Evolutionary conservation across 2,113 vertebrate species (phyloP).

Genomic region (Desmodus rotundus): DNA sequence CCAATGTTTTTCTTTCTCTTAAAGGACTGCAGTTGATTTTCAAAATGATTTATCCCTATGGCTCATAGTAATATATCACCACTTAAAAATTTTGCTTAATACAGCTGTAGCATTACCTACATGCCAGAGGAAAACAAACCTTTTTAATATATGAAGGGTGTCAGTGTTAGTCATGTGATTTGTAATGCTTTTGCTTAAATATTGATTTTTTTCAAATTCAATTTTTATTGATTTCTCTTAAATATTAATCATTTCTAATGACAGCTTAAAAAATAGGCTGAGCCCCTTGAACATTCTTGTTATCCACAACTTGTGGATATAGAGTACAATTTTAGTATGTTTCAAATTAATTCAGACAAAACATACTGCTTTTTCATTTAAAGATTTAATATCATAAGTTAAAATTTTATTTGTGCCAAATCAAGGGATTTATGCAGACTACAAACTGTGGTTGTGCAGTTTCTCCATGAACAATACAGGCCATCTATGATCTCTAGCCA

Average conservation of each 20-base stretch:
- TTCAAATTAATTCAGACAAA: conserved; percentile 54
- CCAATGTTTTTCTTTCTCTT: conserved; percentile 67
- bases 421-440: conserved; percentile 18
- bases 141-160: conserved; percentile 76
- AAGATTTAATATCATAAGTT: conserved; percentile 52
- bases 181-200: conserved; percentile 72
- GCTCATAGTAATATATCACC: conserved; percentile 50
- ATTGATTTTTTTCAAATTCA: conserved; percentile 75
- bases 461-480: background rate
- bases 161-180: conserved; percentile 66
- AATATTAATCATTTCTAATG: conserved; percentile 71
- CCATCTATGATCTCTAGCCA: background rate
- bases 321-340: conserved; percentile 64
- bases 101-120: conserved; percentile 22
- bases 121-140: conserved; percentile 70
- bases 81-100: conserved; percentile 62
- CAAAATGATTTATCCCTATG: conserved; percentile 63
- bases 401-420: conserved; percentile 57
- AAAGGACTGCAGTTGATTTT: conserved; percentile 65
- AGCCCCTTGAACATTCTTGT: conserved; percentile 26
- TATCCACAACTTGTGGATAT: conserved; percentile 51
- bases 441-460: background rate
- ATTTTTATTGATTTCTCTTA: conserved; percentile 69
- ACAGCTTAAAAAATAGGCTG: conserved; percentile 65
- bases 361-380: conserved; percentile 62